Base-by-base conservation (phyloP, 1,140 invertebrate genomes). In the Babylonia areolata region DNA sequence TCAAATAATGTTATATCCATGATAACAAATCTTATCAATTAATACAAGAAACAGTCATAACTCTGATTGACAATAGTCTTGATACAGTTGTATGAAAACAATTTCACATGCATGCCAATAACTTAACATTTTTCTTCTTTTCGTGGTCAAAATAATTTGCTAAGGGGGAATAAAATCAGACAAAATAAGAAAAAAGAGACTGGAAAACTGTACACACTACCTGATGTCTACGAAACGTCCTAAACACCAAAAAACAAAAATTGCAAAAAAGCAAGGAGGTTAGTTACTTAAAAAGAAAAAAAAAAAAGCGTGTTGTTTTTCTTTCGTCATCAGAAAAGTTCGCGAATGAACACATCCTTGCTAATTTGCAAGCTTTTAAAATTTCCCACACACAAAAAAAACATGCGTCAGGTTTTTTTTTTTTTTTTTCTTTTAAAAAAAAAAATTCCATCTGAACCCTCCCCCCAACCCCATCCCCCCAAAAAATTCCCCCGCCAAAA, bases 151-250 rank as follows among this genome's bases (percentile, higher is more conserved):
- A 64, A 5, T 64, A 1, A 23, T 64, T n/a, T 23, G 58, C 58
- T 28, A 64, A 64, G 58, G 58, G 58, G 17, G 58, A 23, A 51
- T 51, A 9, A 2, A 64, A 64, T 64, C 23, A 64, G 17, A 64
- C 58, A 64, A 5, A 64, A n/a, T 5, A 64, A n/a, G 28, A 64
- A 64, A 23, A 64, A 23, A 64, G 15, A 23, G 58, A n/a, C n/a
- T n/a, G 58, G 28, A 23, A 77, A 5, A 77, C 37, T 77, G 75
- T 17, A 77, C 37, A 77, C 75, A 77, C 75, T 77, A 77, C 75
- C 75, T 77, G 75, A 77, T 77, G 75, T 77, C 75, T 77, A 77
- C 75, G 75, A 77, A 77, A 77, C 40, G 35, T 39, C 75, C 75
- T 77, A 77, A 77, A 77, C 35, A 42, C 37, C 17, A 77, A 77